A percentile compares a stretch with the other conserved stretches of the same genome.
Evolutionary conservation across 1,140 invertebrate genomes (phyloP).

Genomic region (Macrosteles quadrilineatus): DNA sequence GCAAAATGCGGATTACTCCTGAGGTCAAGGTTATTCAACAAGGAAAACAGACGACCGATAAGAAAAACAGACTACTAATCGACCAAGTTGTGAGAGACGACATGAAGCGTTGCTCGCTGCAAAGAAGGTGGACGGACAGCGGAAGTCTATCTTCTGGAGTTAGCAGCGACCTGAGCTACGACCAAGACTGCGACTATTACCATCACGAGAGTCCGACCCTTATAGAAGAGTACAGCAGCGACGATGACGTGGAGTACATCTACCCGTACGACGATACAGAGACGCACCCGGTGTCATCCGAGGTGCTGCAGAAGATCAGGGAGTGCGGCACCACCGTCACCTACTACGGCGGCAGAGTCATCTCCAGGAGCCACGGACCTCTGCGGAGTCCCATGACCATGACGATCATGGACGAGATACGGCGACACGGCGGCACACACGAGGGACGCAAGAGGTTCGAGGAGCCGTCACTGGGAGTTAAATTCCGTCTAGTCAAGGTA

Average conservation of each 20-base stretch:
- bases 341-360: conserved; percentile 81
- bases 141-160: conserved; percentile 58
- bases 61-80: background rate
- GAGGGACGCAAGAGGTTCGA: conserved; percentile 28
- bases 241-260: conserved; percentile 47
- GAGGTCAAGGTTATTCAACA: conserved; percentile 37
- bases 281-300: conserved; percentile 50
- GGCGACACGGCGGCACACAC: conserved; percentile 29
- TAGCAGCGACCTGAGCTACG: conserved; percentile 53
- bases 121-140: conserved; percentile 48
- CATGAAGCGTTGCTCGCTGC: conserved; percentile 15
- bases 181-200: conserved; percentile 53
- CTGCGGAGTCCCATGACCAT: conserved; percentile 61
- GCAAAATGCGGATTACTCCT: conserved; percentile 30
- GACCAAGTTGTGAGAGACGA: conserved; percentile 12
- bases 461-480: conserved; percentile 43
- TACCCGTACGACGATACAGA: conserved; percentile 45
- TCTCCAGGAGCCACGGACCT: conserved; percentile 64
- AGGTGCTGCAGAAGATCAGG: conserved; percentile 81
- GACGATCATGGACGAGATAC: conserved; percentile 66
- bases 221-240: conserved; percentile 37
- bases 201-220: conserved; percentile 42
- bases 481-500: conserved; percentile 49
- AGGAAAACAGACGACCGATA: background rate
- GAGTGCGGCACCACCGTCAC: conserved; percentile 83